These are phyloP conservation scores for Ara ararauna DNA, from an alignment of 2,797 vertebrate genomes.

Conservation along the genomic window DNA sequence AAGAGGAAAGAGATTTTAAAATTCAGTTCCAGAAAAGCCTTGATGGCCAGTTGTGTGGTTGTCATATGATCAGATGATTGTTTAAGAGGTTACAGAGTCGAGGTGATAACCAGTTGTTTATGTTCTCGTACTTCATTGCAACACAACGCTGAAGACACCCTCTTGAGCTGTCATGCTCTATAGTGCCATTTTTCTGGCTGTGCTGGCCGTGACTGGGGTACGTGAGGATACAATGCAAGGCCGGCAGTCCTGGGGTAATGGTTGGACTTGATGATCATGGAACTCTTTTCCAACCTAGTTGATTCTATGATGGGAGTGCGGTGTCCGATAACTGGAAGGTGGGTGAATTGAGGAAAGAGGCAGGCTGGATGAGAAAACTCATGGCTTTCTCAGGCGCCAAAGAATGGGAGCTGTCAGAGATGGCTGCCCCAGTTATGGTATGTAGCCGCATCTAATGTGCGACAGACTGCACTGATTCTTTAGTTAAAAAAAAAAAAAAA, in stretches of 20 bases:
- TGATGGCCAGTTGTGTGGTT: background rate
- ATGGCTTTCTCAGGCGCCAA: background rate
- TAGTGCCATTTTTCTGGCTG: background rate
- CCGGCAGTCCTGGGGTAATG: background rate
- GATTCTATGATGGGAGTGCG: background rate
- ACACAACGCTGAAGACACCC: background rate
- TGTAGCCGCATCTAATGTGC: background rate
- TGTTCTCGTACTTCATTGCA: background rate
- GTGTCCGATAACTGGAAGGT: background rate
- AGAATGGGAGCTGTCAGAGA: background rate
- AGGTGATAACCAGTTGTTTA: background rate
- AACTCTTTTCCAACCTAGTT: background rate
- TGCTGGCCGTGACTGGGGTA: background rate
- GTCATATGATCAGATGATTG: background rate
- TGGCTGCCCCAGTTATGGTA: background rate
- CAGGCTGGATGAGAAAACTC: background rate
- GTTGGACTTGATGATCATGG: background rate
- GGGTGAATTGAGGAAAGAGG: background rate
- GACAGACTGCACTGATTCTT: background rate
- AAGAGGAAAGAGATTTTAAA: background rate
- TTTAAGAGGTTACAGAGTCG: background rate
- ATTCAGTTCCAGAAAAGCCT: background rate
- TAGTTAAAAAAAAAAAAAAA: background rate
- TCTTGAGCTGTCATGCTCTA: background rate
- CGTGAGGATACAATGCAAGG: background rate